These are phyloP conservation scores for Ectemnius lituratus DNA, from an alignment of 2,888 invertebrate genomes.

Conservation along the genomic window DNA sequence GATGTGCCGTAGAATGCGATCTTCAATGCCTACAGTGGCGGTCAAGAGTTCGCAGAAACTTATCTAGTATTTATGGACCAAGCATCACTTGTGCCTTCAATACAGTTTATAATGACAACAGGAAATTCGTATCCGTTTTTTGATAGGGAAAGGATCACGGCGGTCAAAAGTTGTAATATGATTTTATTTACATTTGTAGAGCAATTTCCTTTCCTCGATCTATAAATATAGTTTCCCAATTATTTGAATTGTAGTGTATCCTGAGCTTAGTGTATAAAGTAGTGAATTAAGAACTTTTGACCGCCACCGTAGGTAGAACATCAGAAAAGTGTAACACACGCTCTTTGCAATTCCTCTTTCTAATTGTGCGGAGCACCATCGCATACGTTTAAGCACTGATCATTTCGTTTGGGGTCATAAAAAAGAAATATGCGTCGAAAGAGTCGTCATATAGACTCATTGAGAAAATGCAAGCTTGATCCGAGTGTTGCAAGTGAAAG, in stretches of 20 bases:
- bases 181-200: too few species aligned
- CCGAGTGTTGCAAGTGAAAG: constrained; percentile 15
- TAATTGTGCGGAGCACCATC: constrained; percentile 17
- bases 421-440: constrained; percentile 19
- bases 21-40: constrained; percentile 15
- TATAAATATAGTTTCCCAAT: too few species aligned
- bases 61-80: background rate
- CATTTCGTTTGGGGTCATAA: constrained; percentile 31
- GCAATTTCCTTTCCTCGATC: too few species aligned
- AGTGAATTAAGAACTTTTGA: background rate
- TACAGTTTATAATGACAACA: too few species aligned
- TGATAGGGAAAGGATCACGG: too few species aligned
- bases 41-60: background rate
- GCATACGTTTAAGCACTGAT: constrained; percentile 37
- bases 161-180: too few species aligned
- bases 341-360: background rate
- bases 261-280: too few species aligned
- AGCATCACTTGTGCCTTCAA: too few species aligned
- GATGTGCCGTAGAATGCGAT: background rate
- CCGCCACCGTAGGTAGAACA: constrained; percentile 15
- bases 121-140: too few species aligned
- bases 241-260: too few species aligned
- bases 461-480: constrained; percentile 25
- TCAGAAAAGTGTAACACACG: background rate
- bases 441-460: constrained; percentile 19